Evolutionary conservation across 2,113 vertebrate genomes (phyloP).

Genomic region (Melozone crissalis): DNA sequence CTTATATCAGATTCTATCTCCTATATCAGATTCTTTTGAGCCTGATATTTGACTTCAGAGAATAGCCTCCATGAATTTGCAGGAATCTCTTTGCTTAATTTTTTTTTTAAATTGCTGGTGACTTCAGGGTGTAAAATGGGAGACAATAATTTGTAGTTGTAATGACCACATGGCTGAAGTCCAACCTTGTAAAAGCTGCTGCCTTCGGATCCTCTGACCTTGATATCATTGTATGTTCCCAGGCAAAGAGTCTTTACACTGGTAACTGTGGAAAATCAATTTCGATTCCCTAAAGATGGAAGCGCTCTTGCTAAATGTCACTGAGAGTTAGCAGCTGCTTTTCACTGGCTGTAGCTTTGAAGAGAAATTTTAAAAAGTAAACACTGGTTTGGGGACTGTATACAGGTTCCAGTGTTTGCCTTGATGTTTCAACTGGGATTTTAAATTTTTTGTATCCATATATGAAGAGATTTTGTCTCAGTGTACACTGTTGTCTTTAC

Average conservation of each 20-base stretch:
- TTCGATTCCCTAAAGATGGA: conserved; percentile 44
- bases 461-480: background rate
- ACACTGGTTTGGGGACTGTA: background rate
- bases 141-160: background rate
- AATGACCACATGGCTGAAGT: background rate
- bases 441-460: background rate
- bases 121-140: background rate
- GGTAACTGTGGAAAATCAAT: conserved; percentile 61
- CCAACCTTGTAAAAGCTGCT: conserved; percentile 24
- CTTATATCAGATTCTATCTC: too few relatives aligned
- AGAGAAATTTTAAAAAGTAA: background rate
- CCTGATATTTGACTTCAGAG: background rate
- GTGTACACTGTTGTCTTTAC: background rate
- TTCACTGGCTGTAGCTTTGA: background rate
- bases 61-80: background rate
- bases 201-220: conserved; percentile 34
- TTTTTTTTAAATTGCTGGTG: conserved; percentile 13
- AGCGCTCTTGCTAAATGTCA: conserved; percentile 25
- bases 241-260: conserved; percentile 38
- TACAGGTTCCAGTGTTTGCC: background rate
- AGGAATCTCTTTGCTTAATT: background rate
- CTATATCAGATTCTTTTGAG: background rate
- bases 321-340: conserved; percentile 18
- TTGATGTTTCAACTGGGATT: background rate
- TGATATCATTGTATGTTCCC: conserved; percentile 6